Percentiles rank a stretch among this genome's conserved stretches.
Conservation (phyloP, 2,797 vertebrate genomes). For the Intellagama lesueurii region DNA sequence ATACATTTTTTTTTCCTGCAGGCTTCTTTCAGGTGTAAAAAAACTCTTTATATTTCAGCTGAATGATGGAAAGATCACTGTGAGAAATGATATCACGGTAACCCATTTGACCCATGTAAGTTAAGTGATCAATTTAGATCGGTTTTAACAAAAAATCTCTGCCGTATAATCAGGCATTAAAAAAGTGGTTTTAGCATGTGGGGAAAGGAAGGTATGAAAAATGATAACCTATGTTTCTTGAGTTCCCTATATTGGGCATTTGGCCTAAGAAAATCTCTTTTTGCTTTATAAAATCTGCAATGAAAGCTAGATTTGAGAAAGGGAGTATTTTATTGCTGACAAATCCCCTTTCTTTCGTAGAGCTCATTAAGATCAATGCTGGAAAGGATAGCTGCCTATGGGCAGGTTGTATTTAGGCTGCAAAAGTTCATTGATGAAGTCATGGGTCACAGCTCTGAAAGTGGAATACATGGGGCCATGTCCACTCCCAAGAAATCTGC, state of each 20-base stretch:
- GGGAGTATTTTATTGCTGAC: neutral
- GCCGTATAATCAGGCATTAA: neutral
- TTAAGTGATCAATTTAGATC: constrained; percentile 45
- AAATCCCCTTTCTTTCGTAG: constrained; percentile 70
- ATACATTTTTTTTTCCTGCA: constrained; percentile 72
- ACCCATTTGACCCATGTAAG: constrained; percentile 97
- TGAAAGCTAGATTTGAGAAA: constrained; percentile 27
- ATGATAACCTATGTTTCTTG: neutral
- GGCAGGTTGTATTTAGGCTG: constrained; percentile 92
- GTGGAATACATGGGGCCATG: constrained; percentile 77
- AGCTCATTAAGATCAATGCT: constrained; percentile 91
- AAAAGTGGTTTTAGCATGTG: neutral
- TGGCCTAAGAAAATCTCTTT: neutral
- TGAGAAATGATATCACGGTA: constrained; percentile 91
- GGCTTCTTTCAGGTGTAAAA: constrained; percentile 96
- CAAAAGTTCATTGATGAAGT: constrained; percentile 97
- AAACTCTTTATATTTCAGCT: constrained; percentile 96
- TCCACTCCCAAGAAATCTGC: constrained; percentile 80
- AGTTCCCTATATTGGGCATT: neutral
- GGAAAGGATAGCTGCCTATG: constrained; percentile 93
- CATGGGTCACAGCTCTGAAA: constrained; percentile 88
- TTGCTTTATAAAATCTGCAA: neutral
- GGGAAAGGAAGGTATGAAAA: neutral
- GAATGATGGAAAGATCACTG: constrained; percentile 91
- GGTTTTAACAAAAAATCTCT: neutral